These are phyloP conservation scores for Listronotus bonariensis DNA, from an alignment of 1,140 invertebrate genomes.

Conservation along the genomic window DNA sequence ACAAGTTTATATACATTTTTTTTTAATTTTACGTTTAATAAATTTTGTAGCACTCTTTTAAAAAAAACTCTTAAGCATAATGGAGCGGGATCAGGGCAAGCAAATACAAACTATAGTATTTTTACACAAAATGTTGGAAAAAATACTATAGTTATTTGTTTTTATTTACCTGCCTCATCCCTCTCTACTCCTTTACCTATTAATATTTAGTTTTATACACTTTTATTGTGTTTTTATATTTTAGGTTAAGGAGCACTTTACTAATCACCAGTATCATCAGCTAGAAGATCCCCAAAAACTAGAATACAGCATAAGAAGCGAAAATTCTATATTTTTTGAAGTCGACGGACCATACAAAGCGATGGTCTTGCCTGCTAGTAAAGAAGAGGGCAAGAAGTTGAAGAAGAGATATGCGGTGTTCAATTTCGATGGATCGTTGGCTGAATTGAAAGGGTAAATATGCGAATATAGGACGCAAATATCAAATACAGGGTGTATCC, in stretches of 20 bases:
- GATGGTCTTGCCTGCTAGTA: slow-evolving; percentile 97
- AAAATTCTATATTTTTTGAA: slow-evolving; percentile 99
- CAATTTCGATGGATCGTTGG: slow-evolving; percentile 95
- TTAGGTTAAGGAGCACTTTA: slow-evolving; percentile 84
- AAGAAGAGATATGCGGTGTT: slow-evolving; percentile 99
- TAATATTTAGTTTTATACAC: no score
- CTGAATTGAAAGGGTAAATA: slow-evolving; percentile 87
- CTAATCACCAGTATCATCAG: slow-evolving; percentile 97
- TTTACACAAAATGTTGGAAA: no score
- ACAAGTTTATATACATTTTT: slow-evolving; percentile 52
- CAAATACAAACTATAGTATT: no score
- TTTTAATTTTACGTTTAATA: no score
- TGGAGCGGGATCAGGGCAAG: no score
- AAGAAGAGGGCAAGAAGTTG: slow-evolving; percentile 97
- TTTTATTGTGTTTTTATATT: background rate
- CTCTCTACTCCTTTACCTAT: no score
- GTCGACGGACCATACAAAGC: slow-evolving; percentile 97
- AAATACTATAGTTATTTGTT: no score
- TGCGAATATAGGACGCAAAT: no score
- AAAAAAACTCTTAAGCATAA: no score
- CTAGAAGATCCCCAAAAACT: slow-evolving; percentile 72
- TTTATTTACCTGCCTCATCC: no score
- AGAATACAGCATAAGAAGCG: slow-evolving; percentile 77
- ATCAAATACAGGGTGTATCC: no score
- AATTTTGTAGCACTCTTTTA: no score